Conservation (phyloP, 2,888 invertebrate genomes). For the Smittia aterrima region DNA sequence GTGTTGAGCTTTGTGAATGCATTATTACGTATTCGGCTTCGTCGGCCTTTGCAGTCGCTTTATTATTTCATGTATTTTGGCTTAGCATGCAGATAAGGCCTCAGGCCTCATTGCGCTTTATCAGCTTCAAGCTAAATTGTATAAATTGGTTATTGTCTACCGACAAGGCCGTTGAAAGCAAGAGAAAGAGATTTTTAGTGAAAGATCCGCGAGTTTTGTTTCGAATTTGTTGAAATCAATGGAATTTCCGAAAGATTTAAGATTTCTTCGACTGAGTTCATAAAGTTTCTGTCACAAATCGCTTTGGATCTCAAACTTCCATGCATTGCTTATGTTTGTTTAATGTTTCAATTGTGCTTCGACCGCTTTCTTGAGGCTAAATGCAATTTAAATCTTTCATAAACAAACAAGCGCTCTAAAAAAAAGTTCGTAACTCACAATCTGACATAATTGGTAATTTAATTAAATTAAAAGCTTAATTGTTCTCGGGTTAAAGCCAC, state of each 20-base stretch:
- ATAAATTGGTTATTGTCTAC: conserved; percentile 14
- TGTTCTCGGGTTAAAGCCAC: neutral
- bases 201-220: too few relatives aligned
- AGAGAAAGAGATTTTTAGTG: neutral
- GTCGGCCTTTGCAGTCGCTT: neutral
- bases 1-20: neutral
- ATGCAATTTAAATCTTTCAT: neutral
- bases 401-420: neutral
- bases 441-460: conserved; percentile 35
- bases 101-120: neutral
- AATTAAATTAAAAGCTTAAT: conserved; percentile 39
- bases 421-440: neutral
- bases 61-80: conserved; percentile 6
- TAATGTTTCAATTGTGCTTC: conserved; percentile 15
- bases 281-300: too few relatives aligned
- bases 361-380: neutral
- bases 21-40: neutral
- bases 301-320: neutral
- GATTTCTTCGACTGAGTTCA: too few relatives aligned
- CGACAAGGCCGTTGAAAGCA: conserved; percentile 21
- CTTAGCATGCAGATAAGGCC: neutral
- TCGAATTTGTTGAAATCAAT: too few relatives aligned
- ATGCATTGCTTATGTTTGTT: neutral
- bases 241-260: neutral
- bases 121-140: neutral